These are phyloP conservation scores for Podarcis lilfordi DNA, from an alignment of 2,797 vertebrate species.

Conservation along the genomic window DNA sequence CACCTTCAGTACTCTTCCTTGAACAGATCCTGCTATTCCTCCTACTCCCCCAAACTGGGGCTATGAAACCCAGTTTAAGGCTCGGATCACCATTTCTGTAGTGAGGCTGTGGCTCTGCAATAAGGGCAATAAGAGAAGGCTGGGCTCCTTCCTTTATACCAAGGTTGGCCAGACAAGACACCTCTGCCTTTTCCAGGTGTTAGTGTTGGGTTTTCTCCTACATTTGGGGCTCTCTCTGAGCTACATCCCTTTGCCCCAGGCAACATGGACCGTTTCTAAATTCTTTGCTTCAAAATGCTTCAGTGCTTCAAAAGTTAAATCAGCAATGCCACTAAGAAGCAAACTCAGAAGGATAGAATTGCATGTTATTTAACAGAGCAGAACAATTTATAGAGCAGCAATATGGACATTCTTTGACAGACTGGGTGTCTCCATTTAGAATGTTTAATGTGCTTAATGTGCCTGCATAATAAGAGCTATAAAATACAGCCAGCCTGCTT, in stretches of 20 bases:
- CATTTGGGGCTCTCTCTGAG: background rate
- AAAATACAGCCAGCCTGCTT: background rate
- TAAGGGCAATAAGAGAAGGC: background rate
- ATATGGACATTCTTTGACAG: slow-evolving; percentile 41
- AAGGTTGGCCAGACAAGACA: background rate
- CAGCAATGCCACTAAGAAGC: slow-evolving; percentile 11
- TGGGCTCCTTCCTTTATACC: background rate
- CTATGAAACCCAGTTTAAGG: background rate
- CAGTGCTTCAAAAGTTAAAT: slow-evolving; percentile 8
- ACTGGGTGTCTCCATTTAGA: slow-evolving; percentile 34
- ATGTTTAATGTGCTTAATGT: slow-evolving; percentile 6
- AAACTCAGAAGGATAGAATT: slow-evolving; percentile 20
- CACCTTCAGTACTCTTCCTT: background rate
- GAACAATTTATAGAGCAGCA: slow-evolving; percentile 48
- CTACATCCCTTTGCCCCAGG: background rate
- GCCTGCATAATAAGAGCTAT: slow-evolving; percentile 22
- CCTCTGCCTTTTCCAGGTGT: background rate
- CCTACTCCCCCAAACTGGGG: background rate
- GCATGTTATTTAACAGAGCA: slow-evolving; percentile 43
- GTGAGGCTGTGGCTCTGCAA: background rate
- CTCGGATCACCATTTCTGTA: background rate
- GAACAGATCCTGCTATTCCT: background rate
- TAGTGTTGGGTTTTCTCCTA: background rate
- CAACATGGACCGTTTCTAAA: background rate
- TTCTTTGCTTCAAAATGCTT: background rate